Evolutionary conservation across 1,140 invertebrate genomes (phyloP).

Genomic region (Aculops lycopersici): DNA sequence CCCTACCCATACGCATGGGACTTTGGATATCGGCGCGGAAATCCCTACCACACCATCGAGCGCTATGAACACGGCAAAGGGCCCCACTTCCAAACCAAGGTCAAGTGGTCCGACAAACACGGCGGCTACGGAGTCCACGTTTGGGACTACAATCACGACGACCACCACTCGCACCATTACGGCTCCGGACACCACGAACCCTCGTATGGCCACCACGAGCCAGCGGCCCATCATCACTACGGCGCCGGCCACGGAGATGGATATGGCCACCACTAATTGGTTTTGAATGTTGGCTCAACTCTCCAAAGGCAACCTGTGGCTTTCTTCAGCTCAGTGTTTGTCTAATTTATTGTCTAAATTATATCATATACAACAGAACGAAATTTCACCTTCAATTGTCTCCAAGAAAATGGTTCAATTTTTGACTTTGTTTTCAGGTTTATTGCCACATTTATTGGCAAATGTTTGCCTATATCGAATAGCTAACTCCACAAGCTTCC

Average conservation of each 20-base stretch:
- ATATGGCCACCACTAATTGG: background rate
- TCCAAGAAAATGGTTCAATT: too few species aligned
- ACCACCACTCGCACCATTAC: background rate
- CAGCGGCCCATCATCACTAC: background rate
- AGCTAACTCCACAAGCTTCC: too few species aligned
- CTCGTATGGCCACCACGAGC: background rate
- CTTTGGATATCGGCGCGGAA: slow-evolving; percentile 29
- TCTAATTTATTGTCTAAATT: too few species aligned
- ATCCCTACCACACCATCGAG: slow-evolving; percentile 31
- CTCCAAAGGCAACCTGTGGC: too few species aligned
- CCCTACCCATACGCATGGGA: slow-evolving; percentile 30
- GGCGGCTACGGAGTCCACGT: slow-evolving; percentile 16
- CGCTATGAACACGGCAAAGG: slow-evolving; percentile 28
- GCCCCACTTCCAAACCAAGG: slow-evolving; percentile 30
- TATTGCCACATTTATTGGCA: too few species aligned
- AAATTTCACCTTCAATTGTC: too few species aligned
- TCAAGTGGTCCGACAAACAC: slow-evolving; percentile 49
- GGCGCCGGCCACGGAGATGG: background rate
- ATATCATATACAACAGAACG: too few species aligned
- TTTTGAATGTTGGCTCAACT: too few species aligned
- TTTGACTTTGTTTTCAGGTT: too few species aligned
- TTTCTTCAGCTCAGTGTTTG: too few species aligned
- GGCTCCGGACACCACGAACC: background rate
- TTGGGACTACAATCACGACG: background rate
- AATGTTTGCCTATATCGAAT: too few species aligned